Conservation (phyloP, 2,113 vertebrate genomes). For the Neolamprologus sp. region DNA sequence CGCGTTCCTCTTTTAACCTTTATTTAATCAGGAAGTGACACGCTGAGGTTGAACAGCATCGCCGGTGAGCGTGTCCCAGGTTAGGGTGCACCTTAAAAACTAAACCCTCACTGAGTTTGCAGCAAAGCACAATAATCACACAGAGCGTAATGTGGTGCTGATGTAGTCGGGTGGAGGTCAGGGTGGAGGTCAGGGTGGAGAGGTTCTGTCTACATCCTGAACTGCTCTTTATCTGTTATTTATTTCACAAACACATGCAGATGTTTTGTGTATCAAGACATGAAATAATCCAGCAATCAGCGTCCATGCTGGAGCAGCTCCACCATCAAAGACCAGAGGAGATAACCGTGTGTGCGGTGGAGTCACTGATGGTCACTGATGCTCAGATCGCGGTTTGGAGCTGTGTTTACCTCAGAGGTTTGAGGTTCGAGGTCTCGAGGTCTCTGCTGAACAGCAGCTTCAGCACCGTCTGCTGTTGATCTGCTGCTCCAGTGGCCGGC, state of each 20-base stretch:
- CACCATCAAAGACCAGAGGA: not conserved
- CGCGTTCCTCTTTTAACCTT: not conserved
- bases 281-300: not conserved
- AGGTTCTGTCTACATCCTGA: not conserved
- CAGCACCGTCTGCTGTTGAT: not conserved
- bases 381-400: rapidly evolving
- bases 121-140: not conserved
- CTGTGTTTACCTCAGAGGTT: rapidly evolving
- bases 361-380: not conserved
- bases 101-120: not conserved
- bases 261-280: no score
- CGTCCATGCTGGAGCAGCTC: not conserved
- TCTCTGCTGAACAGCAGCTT: not conserved
- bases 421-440: rapidly evolving
- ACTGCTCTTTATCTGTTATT: not conserved
- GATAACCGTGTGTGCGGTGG: not conserved
- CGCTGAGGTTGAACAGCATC: rapidly evolving
- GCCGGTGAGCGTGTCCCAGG: not conserved
- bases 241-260: not conserved
- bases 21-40: not conserved
- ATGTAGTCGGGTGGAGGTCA: not conserved
- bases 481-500: not conserved
- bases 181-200: not conserved
- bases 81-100: not conserved
- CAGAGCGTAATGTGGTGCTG: not conserved